Conservation (phyloP, 2,888 invertebrate genomes). For the Pristionchus entomophagus region DNA sequence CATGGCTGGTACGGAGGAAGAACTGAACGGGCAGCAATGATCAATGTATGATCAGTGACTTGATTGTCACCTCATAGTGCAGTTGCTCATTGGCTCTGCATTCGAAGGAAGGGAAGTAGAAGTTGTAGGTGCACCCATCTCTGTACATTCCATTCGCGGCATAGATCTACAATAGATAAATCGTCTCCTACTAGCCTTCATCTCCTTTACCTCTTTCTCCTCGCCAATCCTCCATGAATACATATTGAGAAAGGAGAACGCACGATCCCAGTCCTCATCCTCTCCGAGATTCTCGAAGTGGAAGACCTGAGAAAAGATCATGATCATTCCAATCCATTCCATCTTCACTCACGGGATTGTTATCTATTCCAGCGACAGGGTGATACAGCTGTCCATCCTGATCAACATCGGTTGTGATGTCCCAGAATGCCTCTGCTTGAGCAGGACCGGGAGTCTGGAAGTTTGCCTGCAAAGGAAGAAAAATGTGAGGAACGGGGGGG, state of each 20-base stretch:
- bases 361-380: not conserved
- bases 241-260: constrained; percentile 2
- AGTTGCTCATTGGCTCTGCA: constrained; percentile 63
- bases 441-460: not conserved
- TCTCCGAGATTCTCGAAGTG: not conserved
- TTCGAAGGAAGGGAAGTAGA: constrained; percentile 66
- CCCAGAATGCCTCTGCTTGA: constrained; percentile 12
- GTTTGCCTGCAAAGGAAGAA: not conserved
- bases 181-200: not conserved
- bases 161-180: constrained; percentile 52
- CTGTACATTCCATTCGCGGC: constrained; percentile 65
- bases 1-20: constrained; percentile 61
- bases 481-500: too few species aligned
- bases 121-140: constrained; percentile 62
- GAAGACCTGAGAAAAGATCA: not conserved
- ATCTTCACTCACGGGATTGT: not conserved
- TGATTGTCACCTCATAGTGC: constrained; percentile 69
- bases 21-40: constrained; percentile 54
- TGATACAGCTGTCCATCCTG: not conserved
- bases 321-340: not conserved
- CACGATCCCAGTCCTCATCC: not conserved
- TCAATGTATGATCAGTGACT: too few species aligned
- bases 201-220: not conserved
- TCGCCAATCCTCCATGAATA: not conserved
- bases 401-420: constrained; percentile 23